Base-by-base conservation (phyloP, 2,888 invertebrate species). In the Pheosia tremula region DNA sequence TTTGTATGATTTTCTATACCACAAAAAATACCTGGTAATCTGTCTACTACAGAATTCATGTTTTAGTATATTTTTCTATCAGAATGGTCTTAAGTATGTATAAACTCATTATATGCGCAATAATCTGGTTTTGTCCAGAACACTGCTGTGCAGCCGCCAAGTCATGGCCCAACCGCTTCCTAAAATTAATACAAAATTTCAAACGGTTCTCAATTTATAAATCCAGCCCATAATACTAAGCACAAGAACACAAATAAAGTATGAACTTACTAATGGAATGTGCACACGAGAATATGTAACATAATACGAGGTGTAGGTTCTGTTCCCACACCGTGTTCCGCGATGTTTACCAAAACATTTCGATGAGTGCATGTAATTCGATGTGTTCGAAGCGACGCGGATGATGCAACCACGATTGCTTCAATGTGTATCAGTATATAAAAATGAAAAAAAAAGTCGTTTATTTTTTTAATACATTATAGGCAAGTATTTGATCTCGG, bases 331-430 rank as follows among this genome's bases (percentile, higher is more conserved):
- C 56, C 49, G 39, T 37, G 5, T 50, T 76, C 56, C 49, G 39
- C 39, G 5, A 53, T 76, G 77, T 75, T 76, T 71, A 75, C 66
- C 56, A 58, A 68, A 76, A 64, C 74, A 71, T 70, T 71, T 72
- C 66, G 70, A 72, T 69, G 70, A 69, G 62, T 66, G 56, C 58
- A 39, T 56, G 68, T 68, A 59, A 75, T 73, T 69, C 67, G 74
- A 76, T 62, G 64, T 63, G 37, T 36, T 24, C 43, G 36, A 57
- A 63, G 64, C 47, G 56, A 60, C 68, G 66, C 69, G 37, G 66
- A 10, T 13, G 38, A 55, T n/a, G 38, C 55, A 59, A 69, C 66
- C 52, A 24, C 24, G 36, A 61, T 62, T 59, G 64, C 64, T 65
- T 64, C 55, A 38, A 67, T 72, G 67, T 62, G 62, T 24, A 24